A percentile compares a stretch with the other conserved stretches of the same genome.
Conservation (phyloP, 1,140 invertebrate species). For the Adelges cooleyi region DNA sequence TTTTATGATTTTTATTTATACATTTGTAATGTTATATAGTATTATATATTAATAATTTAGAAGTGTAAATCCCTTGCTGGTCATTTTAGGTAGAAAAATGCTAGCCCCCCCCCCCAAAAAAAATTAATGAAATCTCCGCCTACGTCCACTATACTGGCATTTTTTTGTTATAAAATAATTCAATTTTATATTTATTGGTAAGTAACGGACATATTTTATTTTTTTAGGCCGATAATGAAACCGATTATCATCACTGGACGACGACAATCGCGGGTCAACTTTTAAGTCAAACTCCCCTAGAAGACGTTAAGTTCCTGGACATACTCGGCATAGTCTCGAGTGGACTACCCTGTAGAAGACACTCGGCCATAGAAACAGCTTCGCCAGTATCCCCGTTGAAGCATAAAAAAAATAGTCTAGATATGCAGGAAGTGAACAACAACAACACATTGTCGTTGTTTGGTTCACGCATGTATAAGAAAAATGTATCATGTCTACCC, state of each 20-base stretch:
- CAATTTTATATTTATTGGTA: too few species aligned
- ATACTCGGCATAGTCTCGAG: conserved; percentile 38
- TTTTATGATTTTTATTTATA: too few species aligned
- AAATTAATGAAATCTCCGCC: too few species aligned
- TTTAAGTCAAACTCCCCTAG: conserved; percentile 50
- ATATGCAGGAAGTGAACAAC: conserved; percentile 3
- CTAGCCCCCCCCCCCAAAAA: too few species aligned
- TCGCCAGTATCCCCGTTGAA: neutral
- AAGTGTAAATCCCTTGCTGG: too few species aligned
- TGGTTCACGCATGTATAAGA: neutral
- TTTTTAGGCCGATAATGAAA: conserved; percentile 45
- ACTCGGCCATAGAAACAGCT: neutral
- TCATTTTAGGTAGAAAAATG: too few species aligned
- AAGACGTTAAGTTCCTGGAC: conserved; percentile 43
- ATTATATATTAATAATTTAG: too few species aligned
- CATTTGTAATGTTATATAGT: too few species aligned
- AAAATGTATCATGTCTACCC: neutral
- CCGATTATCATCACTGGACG: conserved; percentile 50
- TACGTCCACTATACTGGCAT: too few species aligned
- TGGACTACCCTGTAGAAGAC: conserved; percentile 27
- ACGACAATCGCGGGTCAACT: conserved; percentile 49
- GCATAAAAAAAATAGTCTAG: conserved; percentile 1
- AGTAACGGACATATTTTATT: too few species aligned
- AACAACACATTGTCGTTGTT: neutral
- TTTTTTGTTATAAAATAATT: too few species aligned